These are phyloP conservation scores for Macrosteles quadrilineatus DNA, from an alignment of 1,140 invertebrate species.

Conservation along the genomic window DNA sequence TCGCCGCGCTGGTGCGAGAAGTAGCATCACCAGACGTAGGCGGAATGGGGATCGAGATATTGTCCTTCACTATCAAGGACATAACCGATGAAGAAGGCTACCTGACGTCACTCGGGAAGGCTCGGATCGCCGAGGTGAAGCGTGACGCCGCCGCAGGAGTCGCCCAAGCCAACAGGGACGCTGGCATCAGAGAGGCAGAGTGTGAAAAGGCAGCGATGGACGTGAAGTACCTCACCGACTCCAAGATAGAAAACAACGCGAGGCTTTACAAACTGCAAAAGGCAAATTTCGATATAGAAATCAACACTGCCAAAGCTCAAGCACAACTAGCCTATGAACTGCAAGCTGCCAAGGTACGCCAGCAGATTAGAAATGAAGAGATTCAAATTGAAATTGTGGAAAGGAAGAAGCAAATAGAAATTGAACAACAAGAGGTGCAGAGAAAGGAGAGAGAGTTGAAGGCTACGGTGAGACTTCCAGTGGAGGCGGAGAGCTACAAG, in stretches of 20 bases:
- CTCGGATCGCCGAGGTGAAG: constrained; percentile 93
- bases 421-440: constrained; percentile 91
- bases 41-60: constrained; percentile 97
- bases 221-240: constrained; percentile 93
- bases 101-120: constrained; percentile 88
- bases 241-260: constrained; percentile 93
- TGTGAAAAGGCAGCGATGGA: constrained; percentile 96
- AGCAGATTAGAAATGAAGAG: constrained; percentile 93
- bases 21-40: constrained; percentile 96
- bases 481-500: constrained; percentile 90
- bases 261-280: constrained; percentile 92
- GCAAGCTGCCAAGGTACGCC: constrained; percentile 93
- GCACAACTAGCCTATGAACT: constrained; percentile 93
- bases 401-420: constrained; percentile 88
- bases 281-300: constrained; percentile 93
- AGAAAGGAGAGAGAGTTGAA: constrained; percentile 90
- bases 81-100: constrained; percentile 96
- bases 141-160: constrained; percentile 94
- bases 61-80: constrained; percentile 98
- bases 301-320: constrained; percentile 96
- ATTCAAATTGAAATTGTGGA: too few species aligned
- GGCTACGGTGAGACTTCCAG: constrained; percentile 85
- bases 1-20: constrained; percentile 93
- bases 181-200: constrained; percentile 91
- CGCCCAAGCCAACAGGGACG: constrained; percentile 91